These are phyloP conservation scores for Campoletis raptor DNA, from an alignment of 2,888 invertebrate genomes.

Conservation along the genomic window DNA sequence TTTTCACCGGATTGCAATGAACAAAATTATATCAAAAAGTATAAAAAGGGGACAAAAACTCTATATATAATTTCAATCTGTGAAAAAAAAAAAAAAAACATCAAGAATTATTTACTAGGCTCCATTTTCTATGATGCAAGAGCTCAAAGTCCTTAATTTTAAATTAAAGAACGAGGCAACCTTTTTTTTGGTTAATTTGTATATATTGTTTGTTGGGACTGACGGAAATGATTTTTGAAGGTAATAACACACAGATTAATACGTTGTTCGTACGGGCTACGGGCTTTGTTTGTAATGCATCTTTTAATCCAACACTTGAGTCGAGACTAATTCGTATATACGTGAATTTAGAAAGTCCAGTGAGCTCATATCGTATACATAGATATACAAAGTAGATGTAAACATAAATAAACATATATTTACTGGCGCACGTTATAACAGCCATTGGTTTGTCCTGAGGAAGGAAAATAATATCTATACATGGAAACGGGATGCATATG, in stretches of 20 bases:
- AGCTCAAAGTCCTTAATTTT: too few relatives aligned
- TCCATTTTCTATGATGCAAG: too few relatives aligned
- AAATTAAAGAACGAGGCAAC: background rate
- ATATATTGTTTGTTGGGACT: background rate
- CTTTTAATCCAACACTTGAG: conserved; percentile 16
- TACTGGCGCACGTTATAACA: conserved; percentile 12
- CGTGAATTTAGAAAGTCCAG: conserved; percentile 81
- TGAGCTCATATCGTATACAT: conserved; percentile 30
- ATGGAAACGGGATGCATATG: conserved; percentile 34
- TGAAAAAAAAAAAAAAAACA: too few relatives aligned
- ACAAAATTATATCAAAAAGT: too few relatives aligned
- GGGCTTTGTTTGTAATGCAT: conserved; percentile 43
- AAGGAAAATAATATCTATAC: conserved; percentile 17
- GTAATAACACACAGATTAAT: background rate
- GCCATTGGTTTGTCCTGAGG: conserved; percentile 26
- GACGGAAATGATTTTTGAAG: background rate
- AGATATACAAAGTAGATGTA: background rate
- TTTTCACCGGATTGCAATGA: too few relatives aligned
- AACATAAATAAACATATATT: background rate
- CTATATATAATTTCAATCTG: too few relatives aligned
- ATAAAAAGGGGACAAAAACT: too few relatives aligned
- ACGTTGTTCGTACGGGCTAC: conserved; percentile 14
- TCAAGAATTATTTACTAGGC: too few relatives aligned
- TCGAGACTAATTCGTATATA: conserved; percentile 77
- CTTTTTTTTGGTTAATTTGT: background rate